Conservation (phyloP, 2,797 vertebrate species). For the Leuciscus waleckii region DNA sequence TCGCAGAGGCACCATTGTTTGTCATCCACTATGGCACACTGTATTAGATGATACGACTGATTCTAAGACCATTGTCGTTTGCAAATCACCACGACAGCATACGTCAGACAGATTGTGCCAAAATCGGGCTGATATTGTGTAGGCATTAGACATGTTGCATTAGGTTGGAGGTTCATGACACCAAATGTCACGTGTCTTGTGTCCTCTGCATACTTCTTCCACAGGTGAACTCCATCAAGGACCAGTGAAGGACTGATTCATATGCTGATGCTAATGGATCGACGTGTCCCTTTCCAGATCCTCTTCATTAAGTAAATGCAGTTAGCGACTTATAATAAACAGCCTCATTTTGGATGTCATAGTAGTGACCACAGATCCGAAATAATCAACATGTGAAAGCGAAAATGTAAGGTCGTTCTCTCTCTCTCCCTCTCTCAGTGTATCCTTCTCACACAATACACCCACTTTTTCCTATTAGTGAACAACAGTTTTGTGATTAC, state of each 20-base stretch:
- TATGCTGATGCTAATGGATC: constrained; percentile 35
- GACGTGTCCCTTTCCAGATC: neutral
- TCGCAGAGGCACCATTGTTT: too few species aligned
- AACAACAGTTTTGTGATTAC: constrained; percentile 76
- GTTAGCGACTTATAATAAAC: constrained; percentile 12
- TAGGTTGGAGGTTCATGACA: neutral
- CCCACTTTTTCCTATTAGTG: constrained; percentile 61
- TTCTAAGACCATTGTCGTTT: neutral
- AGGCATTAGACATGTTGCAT: neutral
- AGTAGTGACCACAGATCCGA: constrained; percentile 54
- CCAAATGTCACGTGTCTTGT: neutral
- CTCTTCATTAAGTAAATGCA: constrained; percentile 32
- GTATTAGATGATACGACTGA: too few species aligned
- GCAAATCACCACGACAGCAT: neutral
- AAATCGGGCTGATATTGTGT: too few species aligned
- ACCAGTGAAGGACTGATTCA: constrained; percentile 5
- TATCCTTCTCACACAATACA: neutral
- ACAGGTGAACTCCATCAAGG: constrained; percentile 15
- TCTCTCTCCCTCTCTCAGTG: neutral
- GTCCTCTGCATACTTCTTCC: neutral
- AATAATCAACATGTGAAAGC: constrained; percentile 34
- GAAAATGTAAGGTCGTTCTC: neutral
- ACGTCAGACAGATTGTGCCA: too few species aligned
- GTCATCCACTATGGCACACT: too few species aligned
- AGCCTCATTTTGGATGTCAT: neutral